phyloP scores from a whole-genome alignment of 1,140 invertebrate species.

The Cardiocondyla obscurior region DNA sequence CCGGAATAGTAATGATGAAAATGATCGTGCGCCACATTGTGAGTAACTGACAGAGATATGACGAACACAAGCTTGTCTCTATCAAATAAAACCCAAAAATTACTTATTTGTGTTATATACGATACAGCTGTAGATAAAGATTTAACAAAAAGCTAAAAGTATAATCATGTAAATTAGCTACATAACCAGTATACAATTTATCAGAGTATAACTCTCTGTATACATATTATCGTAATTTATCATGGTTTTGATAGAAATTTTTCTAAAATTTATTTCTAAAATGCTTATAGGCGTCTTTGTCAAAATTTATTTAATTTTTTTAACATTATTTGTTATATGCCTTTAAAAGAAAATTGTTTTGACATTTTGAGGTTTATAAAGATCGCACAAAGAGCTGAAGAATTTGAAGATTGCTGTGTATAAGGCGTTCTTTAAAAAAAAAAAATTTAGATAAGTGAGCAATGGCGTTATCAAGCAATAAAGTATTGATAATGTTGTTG shows the following conservation, averaged over 20 bases:
- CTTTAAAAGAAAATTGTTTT: neutral
- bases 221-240: neutral
- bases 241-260: neutral
- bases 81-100: no score
- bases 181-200: neutral
- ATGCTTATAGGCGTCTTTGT: neutral
- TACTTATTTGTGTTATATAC: no score
- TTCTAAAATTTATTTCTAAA: neutral
- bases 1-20: neutral
- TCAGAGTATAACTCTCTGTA: no score
- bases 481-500: no score
- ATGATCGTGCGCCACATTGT: neutral
- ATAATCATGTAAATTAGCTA: neutral
- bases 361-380: no score
- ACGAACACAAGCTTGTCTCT: no score
- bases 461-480: no score
- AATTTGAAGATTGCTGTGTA: no score
- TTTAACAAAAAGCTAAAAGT: neutral
- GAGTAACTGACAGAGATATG: neutral
- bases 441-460: no score
- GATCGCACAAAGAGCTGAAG: no score
- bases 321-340: neutral
- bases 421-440: no score
- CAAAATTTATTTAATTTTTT: neutral
- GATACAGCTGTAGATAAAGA: neutral